Conservation (phyloP, 2,888 invertebrate species). For the Eulithis testata region DNA sequence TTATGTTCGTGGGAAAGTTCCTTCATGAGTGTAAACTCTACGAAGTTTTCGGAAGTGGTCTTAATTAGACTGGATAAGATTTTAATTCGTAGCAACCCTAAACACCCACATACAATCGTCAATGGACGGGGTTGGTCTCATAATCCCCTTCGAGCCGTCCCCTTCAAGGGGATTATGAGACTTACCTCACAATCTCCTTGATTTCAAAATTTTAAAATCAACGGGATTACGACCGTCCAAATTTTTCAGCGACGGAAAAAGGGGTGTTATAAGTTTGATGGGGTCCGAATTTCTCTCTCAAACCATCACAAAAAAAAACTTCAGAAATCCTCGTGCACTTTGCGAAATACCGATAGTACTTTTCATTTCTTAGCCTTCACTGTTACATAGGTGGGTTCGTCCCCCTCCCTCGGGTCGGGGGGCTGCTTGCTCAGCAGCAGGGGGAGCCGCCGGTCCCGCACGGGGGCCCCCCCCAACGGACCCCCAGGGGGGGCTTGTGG, state of each 20-base stretch:
- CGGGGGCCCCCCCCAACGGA: slow-evolving; percentile 31
- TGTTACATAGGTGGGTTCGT: slow-evolving; percentile 70
- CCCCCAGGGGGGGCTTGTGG: slow-evolving; percentile 10
- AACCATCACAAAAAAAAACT: slow-evolving; percentile 28
- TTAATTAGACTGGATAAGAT: too few relatives aligned
- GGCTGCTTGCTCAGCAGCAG: slow-evolving; percentile 47
- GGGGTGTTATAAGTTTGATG: too few relatives aligned
- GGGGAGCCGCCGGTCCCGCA: slow-evolving; percentile 46
- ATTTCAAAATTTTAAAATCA: too few relatives aligned
- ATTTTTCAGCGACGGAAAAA: too few relatives aligned
- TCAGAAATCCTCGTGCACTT: slow-evolving; percentile 75
- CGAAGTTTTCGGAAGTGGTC: too few relatives aligned
- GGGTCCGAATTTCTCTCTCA: slow-evolving; percentile 7
- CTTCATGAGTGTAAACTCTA: too few relatives aligned
- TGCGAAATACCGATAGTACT: slow-evolving; percentile 80
- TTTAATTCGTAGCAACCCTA: neutral
- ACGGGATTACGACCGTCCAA: too few relatives aligned
- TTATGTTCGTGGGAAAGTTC: too few relatives aligned
- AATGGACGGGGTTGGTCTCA: too few relatives aligned
- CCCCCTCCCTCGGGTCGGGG: slow-evolving; percentile 36
- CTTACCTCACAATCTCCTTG: too few relatives aligned
- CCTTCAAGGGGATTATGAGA: too few relatives aligned
- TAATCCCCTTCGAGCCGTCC: too few relatives aligned
- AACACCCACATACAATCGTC: neutral
- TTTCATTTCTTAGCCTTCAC: slow-evolving; percentile 74